These are phyloP conservation scores for Parauchenoglanis ngamensis DNA, from an alignment of 2,797 vertebrate genomes.

Conservation along the genomic window DNA sequence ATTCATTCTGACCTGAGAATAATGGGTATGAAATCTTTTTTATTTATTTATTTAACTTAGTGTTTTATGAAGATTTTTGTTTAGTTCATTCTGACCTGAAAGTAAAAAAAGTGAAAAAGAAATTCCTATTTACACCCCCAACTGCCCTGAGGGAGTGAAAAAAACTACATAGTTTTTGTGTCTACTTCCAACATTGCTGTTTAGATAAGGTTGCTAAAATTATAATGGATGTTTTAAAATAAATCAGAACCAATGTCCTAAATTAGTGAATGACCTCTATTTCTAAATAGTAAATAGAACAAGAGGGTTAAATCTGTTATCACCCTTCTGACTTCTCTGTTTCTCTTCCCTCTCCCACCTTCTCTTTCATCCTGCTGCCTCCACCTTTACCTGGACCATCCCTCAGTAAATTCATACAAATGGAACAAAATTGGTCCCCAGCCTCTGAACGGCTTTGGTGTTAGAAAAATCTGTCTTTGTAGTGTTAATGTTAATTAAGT, in stretches of 20 bases:
- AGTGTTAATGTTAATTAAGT: slow-evolving; percentile 59
- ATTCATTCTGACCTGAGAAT: slow-evolving; percentile 3
- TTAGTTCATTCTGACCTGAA: slow-evolving; percentile 11
- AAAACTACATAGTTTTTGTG: background rate
- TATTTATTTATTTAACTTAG: background rate
- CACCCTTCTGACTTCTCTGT: slow-evolving; percentile 36
- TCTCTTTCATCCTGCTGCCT: slow-evolving; percentile 47
- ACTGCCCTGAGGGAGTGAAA: background rate
- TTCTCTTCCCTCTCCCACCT: slow-evolving; percentile 22
- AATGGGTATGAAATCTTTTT: background rate
- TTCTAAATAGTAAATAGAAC: background rate
- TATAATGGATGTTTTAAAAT: background rate
- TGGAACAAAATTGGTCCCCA: slow-evolving; percentile 12
- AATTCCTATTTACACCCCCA: background rate
- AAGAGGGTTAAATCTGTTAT: slow-evolving; percentile 56
- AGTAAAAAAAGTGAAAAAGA: background rate
- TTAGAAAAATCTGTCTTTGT: slow-evolving; percentile 25
- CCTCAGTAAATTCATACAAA: slow-evolving; percentile 10
- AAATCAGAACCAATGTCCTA: background rate
- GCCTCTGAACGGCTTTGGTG: slow-evolving; percentile 39
- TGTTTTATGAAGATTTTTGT: slow-evolving; percentile 5
- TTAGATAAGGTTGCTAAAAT: background rate
- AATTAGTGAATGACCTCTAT: background rate
- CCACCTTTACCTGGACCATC: slow-evolving; percentile 36
- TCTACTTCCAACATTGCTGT: background rate